Percentiles rank a stretch among this genome's conserved stretches.
These are phyloP conservation scores for Leptodactylus fallax DNA, from an alignment of 2,797 vertebrate species.

Conservation along the genomic window DNA sequence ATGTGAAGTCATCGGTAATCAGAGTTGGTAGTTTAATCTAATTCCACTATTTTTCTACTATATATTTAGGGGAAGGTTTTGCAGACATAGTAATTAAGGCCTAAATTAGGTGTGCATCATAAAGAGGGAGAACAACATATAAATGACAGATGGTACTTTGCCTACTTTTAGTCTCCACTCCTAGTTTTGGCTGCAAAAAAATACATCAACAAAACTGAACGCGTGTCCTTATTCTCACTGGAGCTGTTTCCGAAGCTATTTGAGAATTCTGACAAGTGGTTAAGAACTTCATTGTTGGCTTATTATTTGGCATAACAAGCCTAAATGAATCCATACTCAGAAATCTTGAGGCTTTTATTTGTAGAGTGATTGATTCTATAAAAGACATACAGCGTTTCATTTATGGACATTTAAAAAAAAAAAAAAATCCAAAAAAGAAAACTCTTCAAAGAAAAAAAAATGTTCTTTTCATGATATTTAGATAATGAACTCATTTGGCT, in stretches of 20 bases:
- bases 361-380: conserved; percentile 5
- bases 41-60: no score
- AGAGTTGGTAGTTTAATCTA: no score
- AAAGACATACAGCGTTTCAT: conserved; percentile 8
- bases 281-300: neutral
- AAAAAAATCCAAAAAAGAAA: conserved; percentile 2
- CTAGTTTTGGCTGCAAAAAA: no score
- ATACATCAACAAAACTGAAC: no score
- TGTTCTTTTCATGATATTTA: conserved; percentile 54
- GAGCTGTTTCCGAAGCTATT: neutral
- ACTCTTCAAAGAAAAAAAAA: conserved; percentile 36
- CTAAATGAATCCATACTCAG: conserved; percentile 15
- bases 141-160: no score
- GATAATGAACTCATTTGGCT: conserved; percentile 53
- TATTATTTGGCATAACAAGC: conserved; percentile 19
- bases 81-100: no score
- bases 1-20: no score
- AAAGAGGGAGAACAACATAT: no score
- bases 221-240: neutral
- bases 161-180: no score
- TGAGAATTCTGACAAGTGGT: neutral
- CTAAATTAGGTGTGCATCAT: no score
- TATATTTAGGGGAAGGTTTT: no score
- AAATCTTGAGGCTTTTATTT: conserved; percentile 8
- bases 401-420: neutral